Conservation (phyloP, 2,113 vertebrate genomes). For the Colaptes auratus region DNA sequence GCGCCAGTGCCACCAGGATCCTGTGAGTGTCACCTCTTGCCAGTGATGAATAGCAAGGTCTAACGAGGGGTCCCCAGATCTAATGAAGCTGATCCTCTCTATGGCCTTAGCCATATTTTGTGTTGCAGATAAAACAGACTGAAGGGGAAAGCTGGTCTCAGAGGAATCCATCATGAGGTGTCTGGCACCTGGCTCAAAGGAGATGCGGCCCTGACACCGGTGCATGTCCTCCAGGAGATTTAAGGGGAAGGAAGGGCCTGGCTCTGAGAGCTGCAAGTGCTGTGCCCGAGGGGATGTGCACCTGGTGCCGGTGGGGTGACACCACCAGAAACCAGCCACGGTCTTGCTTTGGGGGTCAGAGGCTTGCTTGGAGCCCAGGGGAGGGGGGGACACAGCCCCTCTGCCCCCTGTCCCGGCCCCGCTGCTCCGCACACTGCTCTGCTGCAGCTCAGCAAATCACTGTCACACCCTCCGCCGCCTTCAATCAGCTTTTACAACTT, state of each 20-base stretch:
- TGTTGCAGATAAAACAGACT: background rate
- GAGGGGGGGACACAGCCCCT: background rate
- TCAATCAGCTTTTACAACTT: constrained; percentile 80
- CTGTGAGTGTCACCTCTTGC: background rate
- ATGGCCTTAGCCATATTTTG: background rate
- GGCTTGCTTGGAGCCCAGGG: rapidly evolving
- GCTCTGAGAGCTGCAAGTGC: rapidly evolving
- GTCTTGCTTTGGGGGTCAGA: background rate
- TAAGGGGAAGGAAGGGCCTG: background rate
- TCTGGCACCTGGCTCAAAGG: background rate
- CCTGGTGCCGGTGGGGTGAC: background rate
- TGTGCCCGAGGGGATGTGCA: background rate
- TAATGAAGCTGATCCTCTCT: background rate
- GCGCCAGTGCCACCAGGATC: background rate
- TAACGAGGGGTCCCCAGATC: background rate
- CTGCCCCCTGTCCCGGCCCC: background rate
- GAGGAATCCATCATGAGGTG: background rate
- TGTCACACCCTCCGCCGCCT: constrained; percentile 76
- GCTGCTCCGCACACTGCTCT: constrained; percentile 13
- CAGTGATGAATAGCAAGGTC: rapidly evolving
- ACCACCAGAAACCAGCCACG: background rate
- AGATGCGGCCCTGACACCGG: background rate
- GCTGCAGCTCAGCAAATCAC: constrained; percentile 64
- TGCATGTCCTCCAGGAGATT: background rate
- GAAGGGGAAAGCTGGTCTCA: background rate